A percentile compares a stretch with the other conserved stretches of the same genome.
phyloP scores from a whole-genome alignment of 2,888 invertebrate species.

The Calephelis perditalis region DNA sequence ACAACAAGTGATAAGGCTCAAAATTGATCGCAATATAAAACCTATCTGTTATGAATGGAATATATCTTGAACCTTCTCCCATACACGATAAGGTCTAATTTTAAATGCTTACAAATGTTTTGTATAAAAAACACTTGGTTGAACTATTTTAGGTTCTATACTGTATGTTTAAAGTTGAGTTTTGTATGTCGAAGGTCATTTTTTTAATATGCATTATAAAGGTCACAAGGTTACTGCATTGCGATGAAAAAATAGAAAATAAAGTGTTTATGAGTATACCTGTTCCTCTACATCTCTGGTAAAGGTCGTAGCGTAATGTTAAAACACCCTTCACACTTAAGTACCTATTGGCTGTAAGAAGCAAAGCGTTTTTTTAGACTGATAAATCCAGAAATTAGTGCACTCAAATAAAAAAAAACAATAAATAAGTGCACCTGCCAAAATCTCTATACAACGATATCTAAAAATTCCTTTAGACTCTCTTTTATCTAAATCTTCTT shows the following conservation, averaged over 20 bases:
- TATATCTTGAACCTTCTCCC: slow-evolving; percentile 10
- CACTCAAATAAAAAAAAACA: too few relatives aligned
- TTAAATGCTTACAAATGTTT: slow-evolving; percentile 9
- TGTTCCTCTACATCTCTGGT: too few relatives aligned
- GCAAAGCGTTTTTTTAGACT: too few relatives aligned
- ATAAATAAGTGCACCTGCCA: too few relatives aligned
- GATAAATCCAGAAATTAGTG: too few relatives aligned
- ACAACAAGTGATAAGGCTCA: slow-evolving; percentile 26
- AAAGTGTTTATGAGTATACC: too few relatives aligned
- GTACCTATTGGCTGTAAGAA: too few relatives aligned
- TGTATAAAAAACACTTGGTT: not conserved
- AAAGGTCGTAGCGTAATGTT: too few relatives aligned
- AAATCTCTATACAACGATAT: too few relatives aligned
- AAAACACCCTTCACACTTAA: too few relatives aligned
- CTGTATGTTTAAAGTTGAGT: not conserved
- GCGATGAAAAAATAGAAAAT: not conserved
- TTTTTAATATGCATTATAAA: not conserved
- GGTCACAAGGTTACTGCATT: not conserved
- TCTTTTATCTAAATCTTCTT: too few relatives aligned
- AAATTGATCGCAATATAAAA: slow-evolving; percentile 11
- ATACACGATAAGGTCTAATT: slow-evolving; percentile 15
- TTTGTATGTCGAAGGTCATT: not conserved
- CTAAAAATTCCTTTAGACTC: too few relatives aligned
- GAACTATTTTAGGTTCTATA: not conserved
- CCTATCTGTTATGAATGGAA: slow-evolving; percentile 6